Evolutionary conservation across 2,888 invertebrate genomes (phyloP).

Genomic region (Gasteruption jaculator): DNA sequence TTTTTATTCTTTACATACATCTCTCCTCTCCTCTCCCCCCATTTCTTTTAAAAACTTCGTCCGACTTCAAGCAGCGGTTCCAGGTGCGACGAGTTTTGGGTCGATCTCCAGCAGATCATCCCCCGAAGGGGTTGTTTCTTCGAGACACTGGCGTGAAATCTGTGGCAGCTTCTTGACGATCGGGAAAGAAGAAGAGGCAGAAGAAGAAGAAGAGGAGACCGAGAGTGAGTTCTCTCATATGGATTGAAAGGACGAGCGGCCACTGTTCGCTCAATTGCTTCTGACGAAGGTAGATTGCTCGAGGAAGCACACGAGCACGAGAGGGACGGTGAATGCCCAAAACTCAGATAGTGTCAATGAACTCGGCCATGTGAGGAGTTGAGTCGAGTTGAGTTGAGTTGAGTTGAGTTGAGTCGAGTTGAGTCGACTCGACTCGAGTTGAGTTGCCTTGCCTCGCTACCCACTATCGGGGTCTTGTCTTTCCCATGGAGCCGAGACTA

Average conservation of each 20-base stretch:
- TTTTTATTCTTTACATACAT: conserved; percentile 22
- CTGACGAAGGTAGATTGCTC: conserved; percentile 26
- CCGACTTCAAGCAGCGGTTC: too few species aligned
- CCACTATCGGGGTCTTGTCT: conserved; percentile 52
- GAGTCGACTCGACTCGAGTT: conserved; percentile 26
- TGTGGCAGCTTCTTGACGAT: too few species aligned
- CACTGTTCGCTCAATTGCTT: conserved; percentile 25
- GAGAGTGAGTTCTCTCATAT: conserved; percentile 7
- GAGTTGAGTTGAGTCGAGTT: conserved; percentile 28
- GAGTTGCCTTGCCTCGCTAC: conserved; percentile 34
- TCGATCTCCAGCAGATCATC: too few species aligned
- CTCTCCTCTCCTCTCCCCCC: conserved; percentile 9
- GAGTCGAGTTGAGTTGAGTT: conserved; percentile 25
- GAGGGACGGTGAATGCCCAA: conserved; percentile 48
- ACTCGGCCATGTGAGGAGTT: conserved; percentile 48
- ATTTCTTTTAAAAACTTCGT: too few species aligned
- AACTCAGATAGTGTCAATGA: conserved; percentile 51
- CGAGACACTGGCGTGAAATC: too few species aligned
- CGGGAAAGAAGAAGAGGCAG: conserved; percentile 13
- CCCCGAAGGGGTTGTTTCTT: too few species aligned
- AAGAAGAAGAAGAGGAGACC: conserved; percentile 25
- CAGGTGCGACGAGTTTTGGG: too few species aligned
- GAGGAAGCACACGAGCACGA: conserved; percentile 33
- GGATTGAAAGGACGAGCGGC: conserved; percentile 23
- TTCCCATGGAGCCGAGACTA: conserved; percentile 51